A percentile compares a stretch with the other conserved stretches of the same genome.
These are phyloP conservation scores for Mesitornis unicolor DNA, from an alignment of 2,113 vertebrate species.

Conservation along the genomic window DNA sequence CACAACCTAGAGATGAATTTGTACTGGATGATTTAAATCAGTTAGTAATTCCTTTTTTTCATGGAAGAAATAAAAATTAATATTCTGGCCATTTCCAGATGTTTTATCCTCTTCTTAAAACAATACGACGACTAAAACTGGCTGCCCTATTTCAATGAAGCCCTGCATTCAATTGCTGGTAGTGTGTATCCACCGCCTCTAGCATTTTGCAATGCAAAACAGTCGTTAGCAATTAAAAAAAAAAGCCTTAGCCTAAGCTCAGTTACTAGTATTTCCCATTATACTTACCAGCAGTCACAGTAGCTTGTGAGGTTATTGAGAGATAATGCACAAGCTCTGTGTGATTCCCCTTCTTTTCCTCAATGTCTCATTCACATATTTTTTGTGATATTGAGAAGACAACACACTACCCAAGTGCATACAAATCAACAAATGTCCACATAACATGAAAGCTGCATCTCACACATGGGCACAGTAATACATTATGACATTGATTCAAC, in stretches of 20 bases:
- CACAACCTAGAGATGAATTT: neutral
- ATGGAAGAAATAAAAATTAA: neutral
- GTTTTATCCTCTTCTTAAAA: neutral
- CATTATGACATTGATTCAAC: neutral
- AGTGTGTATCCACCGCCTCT: neutral
- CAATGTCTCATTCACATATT: fast-evolving
- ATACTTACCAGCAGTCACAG: neutral
- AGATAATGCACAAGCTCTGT: neutral
- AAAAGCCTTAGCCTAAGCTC: neutral
- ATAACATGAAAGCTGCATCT: neutral
- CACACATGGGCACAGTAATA: neutral
- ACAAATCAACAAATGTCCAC: neutral
- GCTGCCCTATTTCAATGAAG: neutral
- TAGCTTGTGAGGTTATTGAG: neutral
- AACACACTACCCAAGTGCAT: neutral
- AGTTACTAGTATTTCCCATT: neutral
- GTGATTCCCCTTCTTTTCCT: neutral
- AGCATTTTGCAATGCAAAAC: neutral
- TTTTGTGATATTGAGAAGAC: neutral
- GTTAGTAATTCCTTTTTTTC: neutral
- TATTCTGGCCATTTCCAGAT: neutral
- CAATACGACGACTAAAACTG: neutral
- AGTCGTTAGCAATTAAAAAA: neutral
- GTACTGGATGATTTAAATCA: neutral
- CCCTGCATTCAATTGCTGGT: neutral